Evolutionary conservation across 2,113 vertebrate species (phyloP).

Genomic region (Callospermophilus lateralis): DNA sequence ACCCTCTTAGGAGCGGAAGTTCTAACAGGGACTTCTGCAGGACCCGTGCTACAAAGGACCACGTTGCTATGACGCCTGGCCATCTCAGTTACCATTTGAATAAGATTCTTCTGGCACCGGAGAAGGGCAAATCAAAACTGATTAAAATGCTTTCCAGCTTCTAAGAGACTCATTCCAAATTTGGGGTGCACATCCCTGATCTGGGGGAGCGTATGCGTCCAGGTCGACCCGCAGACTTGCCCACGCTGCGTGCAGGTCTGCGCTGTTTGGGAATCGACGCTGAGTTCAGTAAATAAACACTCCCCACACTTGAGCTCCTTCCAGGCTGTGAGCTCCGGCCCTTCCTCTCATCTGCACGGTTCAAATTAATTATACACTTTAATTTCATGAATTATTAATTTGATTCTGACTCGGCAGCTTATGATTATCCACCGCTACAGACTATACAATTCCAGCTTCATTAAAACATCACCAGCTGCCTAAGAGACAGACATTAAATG

Average conservation of each 20-base stretch:
- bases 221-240: not conserved
- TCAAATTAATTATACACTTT: slow-evolving; percentile 99
- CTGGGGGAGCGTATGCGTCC: accelerated
- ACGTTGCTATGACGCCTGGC: not conserved
- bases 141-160: not conserved
- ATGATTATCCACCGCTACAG: slow-evolving; percentile 95
- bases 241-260: not conserved
- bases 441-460: slow-evolving; percentile 95
- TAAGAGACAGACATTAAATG: slow-evolving; percentile 94
- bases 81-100: not conserved
- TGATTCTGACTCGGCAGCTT: slow-evolving; percentile 99
- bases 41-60: accelerated
- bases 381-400: slow-evolving; percentile 99
- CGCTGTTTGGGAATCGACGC: not conserved
- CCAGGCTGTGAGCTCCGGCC: slow-evolving; percentile 81
- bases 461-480: slow-evolving; percentile 98
- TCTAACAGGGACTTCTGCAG: not conserved
- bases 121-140: not conserved
- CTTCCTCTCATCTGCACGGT: slow-evolving; percentile 89
- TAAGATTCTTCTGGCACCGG: not conserved
- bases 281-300: slow-evolving; percentile 58
- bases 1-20: accelerated
- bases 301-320: slow-evolving; percentile 72
- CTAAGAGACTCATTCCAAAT: not conserved
- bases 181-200: not conserved